phyloP scores from a whole-genome alignment of 1,140 invertebrate genomes.

The Berghia stephanieae region DNA sequence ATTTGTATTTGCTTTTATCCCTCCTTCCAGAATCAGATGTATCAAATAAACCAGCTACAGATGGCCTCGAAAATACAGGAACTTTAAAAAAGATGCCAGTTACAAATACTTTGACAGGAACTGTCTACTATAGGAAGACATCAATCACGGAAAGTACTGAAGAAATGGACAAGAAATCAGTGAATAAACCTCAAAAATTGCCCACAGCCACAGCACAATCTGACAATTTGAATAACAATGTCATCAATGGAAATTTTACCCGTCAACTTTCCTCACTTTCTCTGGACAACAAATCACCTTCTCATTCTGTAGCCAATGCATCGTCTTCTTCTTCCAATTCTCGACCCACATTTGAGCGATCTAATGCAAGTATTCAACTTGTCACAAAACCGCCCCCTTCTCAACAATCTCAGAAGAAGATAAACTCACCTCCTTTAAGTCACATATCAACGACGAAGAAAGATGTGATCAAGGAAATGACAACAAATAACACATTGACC shows the following conservation, averaged over 20 bases:
- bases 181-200: no score
- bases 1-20: no score
- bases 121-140: constrained; percentile 51
- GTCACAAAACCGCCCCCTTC: background rate
- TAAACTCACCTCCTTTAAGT: background rate
- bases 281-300: background rate
- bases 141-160: constrained; percentile 17
- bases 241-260: background rate
- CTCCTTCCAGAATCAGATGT: no score
- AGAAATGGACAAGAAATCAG: no score
- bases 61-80: no score
- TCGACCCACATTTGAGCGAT: background rate
- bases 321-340: background rate
- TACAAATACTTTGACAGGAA: constrained; percentile 34
- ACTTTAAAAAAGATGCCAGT: constrained; percentile 40
- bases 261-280: background rate
- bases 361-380: constrained; percentile 6
- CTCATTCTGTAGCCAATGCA: background rate
- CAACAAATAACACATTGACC: background rate
- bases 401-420: background rate
- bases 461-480: background rate
- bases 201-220: no score
- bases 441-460: background rate
- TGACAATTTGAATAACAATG: constrained; percentile 12
- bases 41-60: no score